Base-by-base conservation (phyloP, 2,113 vertebrate genomes). In the Megaptera novaeangliae region DNA sequence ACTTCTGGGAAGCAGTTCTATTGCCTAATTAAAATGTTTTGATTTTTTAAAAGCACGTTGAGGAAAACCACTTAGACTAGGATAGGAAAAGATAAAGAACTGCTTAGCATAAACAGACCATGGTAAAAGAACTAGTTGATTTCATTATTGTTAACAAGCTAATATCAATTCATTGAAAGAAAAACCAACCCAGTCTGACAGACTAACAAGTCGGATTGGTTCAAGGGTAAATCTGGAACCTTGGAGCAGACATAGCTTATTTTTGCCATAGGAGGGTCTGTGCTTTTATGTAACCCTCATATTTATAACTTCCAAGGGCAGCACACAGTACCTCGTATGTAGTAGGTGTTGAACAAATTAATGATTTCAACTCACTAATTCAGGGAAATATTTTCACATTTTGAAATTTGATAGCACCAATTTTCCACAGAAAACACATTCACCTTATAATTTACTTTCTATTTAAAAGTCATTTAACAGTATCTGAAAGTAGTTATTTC, bases 1-100 rank as follows among this genome's bases (percentile, higher is more conserved):
- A 93, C 96, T 95, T 85, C 63, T 72, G 78, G 89, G 31, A 93
- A 89, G 61, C 41, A 75, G 55, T 78, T 71, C 59, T 80, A 49
- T 36, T 85, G 27, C 17, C 72, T 83, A 85, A 78, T 49, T n/a
- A 63, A 95, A 96, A 91, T 59, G 64, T 91, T 95, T 88, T 64
- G 57, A 77, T 61, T 71, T 75, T 96, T 95, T 46, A 88, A 91
- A 94, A 94, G 15, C 18, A 57, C 6, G 49, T 49, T 27, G 5
- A 27, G 81, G 57, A 81, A 72, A 88, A 71, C n/a, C 80, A 41
- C 90, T 64, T 88, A 83, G 80, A 31, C 17, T 36, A 69, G 49
- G 20, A 39, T 31, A 80, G 27, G 36, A 66, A 61, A 49, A 93
- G 66, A 81, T 59, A 93, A 75, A 6, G 23, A 64, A 84, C 57